A percentile compares a stretch with the other conserved stretches of the same genome.
These are phyloP conservation scores for Strix uralensis DNA, from an alignment of 2,113 vertebrate genomes.

Conservation along the genomic window DNA sequence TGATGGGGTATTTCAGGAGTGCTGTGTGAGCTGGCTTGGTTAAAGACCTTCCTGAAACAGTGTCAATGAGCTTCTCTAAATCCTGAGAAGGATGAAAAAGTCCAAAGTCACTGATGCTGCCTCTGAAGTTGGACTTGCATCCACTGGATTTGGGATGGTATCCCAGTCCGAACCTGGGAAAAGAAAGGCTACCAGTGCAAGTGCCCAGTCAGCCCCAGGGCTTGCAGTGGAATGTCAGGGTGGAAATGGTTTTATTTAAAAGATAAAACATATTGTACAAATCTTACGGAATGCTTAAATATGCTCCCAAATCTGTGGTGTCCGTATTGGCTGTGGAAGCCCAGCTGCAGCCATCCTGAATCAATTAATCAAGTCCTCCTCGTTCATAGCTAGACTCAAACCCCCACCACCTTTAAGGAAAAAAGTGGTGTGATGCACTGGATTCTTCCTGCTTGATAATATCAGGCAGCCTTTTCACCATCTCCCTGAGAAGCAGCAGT, in stretches of 20 bases:
- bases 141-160: neutral
- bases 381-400: neutral
- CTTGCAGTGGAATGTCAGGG: neutral
- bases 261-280: neutral
- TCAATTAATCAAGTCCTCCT: neutral
- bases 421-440: rapidly evolving
- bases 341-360: neutral
- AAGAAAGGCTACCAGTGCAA: neutral
- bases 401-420: neutral
- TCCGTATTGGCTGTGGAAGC: neutral
- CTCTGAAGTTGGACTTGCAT: neutral
- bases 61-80: neutral
- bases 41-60: neutral
- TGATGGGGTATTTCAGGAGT: neutral
- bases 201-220: neutral
- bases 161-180: neutral
- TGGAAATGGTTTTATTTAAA: neutral
- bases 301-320: neutral
- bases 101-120: neutral
- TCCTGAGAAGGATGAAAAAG: neutral
- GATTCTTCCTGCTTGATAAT: neutral
- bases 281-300: neutral
- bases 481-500: neutral
- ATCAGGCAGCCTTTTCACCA: neutral
- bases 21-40: neutral